Conservation (phyloP, 2,888 invertebrate species). For the Euphydryas editha region DNA sequence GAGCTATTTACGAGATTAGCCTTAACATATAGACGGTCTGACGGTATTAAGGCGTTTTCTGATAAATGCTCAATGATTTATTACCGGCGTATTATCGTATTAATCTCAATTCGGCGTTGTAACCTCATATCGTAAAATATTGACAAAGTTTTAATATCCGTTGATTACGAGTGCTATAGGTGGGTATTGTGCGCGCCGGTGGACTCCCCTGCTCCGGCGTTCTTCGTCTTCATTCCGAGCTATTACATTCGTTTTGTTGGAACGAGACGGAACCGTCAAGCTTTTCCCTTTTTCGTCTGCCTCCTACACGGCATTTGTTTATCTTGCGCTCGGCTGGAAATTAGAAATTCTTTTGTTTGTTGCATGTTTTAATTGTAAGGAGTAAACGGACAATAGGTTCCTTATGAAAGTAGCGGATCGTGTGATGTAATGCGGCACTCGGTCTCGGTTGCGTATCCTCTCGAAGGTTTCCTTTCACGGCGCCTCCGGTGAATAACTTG, state of each 20-base stretch:
- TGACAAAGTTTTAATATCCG: not conserved
- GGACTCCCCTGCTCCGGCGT: not conserved
- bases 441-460: conserved; percentile 13
- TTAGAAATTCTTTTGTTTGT: conserved; percentile 78
- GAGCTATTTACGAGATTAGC: not conserved
- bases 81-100: not conserved
- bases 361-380: conserved; percentile 72
- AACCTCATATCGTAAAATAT: not conserved
- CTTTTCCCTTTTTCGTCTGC: conserved; percentile 67
- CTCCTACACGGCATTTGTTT: conserved; percentile 70
- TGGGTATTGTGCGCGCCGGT: not conserved
- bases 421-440: conserved; percentile 38
- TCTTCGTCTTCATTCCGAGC: conserved; percentile 35
- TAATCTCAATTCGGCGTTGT: not conserved
- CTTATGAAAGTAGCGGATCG: conserved; percentile 41
- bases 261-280: conserved; percentile 60
- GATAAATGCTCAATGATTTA: not conserved
- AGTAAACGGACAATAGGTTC: conserved; percentile 61
- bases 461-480: conserved; percentile 16
- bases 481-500: not conserved
- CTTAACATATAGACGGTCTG: not conserved
- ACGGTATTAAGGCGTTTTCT: not conserved
- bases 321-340: conserved; percentile 68
- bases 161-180: not conserved
- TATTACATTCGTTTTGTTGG: conserved; percentile 49